Conservation (phyloP, 2,797 vertebrate genomes). For the Argya squamiceps region DNA sequence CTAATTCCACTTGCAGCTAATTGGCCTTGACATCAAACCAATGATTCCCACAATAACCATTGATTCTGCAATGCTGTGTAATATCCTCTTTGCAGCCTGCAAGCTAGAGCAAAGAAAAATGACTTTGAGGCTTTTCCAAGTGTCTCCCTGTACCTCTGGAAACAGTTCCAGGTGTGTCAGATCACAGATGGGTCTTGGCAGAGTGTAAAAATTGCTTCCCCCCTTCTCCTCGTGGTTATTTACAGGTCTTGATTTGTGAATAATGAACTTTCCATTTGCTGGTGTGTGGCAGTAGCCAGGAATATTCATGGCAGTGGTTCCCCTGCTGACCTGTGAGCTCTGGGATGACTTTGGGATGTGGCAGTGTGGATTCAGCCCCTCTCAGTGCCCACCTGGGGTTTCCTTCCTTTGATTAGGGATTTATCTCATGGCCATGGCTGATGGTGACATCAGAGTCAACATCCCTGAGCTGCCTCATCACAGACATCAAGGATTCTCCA, state of each 20-base stretch:
- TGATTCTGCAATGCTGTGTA: background rate
- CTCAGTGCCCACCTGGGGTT: background rate
- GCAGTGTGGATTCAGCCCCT: background rate
- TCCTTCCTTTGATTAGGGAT: background rate
- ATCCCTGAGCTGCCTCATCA: background rate
- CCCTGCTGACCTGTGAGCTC: background rate
- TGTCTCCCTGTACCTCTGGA: background rate
- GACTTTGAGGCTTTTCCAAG: constrained; percentile 26
- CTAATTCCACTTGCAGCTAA: constrained; percentile 29
- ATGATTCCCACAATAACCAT: constrained; percentile 14
- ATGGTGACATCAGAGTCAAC: background rate
- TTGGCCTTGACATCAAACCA: constrained; percentile 41
- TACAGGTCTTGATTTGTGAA: background rate
- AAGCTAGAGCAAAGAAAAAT: constrained; percentile 18
- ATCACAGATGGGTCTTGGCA: background rate
- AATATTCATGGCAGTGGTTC: background rate
- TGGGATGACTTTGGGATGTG: background rate
- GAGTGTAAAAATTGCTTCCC: background rate
- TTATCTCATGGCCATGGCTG: background rate
- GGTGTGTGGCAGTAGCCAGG: background rate
- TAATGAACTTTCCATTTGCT: background rate
- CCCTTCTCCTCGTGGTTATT: background rate
- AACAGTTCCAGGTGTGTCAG: background rate
- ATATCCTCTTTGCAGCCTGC: background rate
- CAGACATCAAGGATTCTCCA: background rate